Evolutionary conservation across 2,888 invertebrate genomes (phyloP), one percentile per base, ranked within the genome.

Genomic region (Chalcis sispes): DNA sequence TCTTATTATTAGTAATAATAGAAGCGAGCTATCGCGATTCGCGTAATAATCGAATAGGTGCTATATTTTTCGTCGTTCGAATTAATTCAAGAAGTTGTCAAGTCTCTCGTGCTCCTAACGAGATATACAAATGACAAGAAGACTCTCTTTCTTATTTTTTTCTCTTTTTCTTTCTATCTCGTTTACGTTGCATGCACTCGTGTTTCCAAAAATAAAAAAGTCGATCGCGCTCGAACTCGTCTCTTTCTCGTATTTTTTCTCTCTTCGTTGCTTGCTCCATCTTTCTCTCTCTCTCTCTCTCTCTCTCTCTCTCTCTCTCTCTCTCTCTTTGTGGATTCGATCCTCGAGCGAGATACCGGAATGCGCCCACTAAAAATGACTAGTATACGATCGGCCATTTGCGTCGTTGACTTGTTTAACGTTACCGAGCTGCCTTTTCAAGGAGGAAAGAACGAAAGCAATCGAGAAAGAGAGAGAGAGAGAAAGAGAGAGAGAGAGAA

Each of bases 81-180:
- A 62, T 64, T 77, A 71, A 74, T 78, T 77, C 78, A 77, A 77
- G 71, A 78, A 72, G 77, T 80, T 80, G 77, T 81, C 79, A 78
- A 72, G 75, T n/a, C 74, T 70, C 70, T 64, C 40, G 75, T n/a
- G n/a, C n/a, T n/a, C n/a, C n/a, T n/a, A n/a, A n/a, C n/a, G 80
- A 81, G 80, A 80, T 81, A 83, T 82, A 82, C 83, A 80, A 83
- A 83, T 79, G 80, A 80, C 79, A 77, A 67, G 59, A 75, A 66
- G 32, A 52, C 69, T 70, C 71, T 58, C 65, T 2, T 40, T 59
- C 48, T 1, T 54, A 40, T 0, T 25, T 54, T n/a, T n/a, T 23
- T 10, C 36, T 42, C 56, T 58, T 58, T 58, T 25, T 56, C 56
- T 40, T 23, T n/a, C 66, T 40, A n/a, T n/a, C n/a, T n/a, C n/a